Percentiles rank a stretch among this genome's conserved stretches.
Conservation (phyloP, 2,888 invertebrate genomes). For the Galeopsomyia nigrocyanea region DNA sequence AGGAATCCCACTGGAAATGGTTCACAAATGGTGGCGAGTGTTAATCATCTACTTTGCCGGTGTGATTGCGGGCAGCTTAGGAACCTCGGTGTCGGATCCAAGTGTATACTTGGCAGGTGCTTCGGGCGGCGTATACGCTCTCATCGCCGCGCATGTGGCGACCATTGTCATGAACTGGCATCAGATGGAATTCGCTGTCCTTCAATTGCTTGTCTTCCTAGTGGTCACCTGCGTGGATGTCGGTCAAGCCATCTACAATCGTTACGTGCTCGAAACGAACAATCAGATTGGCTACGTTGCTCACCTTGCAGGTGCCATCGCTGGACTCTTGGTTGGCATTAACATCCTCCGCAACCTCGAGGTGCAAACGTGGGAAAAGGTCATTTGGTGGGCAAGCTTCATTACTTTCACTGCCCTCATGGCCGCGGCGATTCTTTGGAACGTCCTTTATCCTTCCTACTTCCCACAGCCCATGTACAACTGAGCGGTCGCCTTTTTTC, state of each 20-base stretch:
- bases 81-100: constrained; percentile 86
- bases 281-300: constrained; percentile 94
- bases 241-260: constrained; percentile 90
- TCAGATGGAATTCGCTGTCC: constrained; percentile 94
- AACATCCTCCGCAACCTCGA: constrained; percentile 87
- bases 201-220: constrained; percentile 86
- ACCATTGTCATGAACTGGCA: constrained; percentile 96
- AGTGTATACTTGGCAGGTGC: constrained; percentile 90
- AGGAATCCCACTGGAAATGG: constrained; percentile 95
- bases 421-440: constrained; percentile 80
- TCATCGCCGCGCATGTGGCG: constrained; percentile 93
- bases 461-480: constrained; percentile 64
- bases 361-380: constrained; percentile 84
- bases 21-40: constrained; percentile 96
- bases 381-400: constrained; percentile 86
- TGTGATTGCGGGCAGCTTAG: constrained; percentile 87
- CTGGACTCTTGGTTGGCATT: constrained; percentile 87
- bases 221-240: constrained; percentile 87
- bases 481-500: constrained; percentile 10
- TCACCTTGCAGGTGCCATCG: constrained; percentile 91
- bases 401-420: constrained; percentile 79
- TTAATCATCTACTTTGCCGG: constrained; percentile 86
- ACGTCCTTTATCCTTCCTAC: constrained; percentile 76
- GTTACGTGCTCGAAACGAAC: constrained; percentile 79
- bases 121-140: constrained; percentile 94